These are phyloP conservation scores for Dicycla oo DNA, from an alignment of 2,888 invertebrate genomes.

Conservation along the genomic window DNA sequence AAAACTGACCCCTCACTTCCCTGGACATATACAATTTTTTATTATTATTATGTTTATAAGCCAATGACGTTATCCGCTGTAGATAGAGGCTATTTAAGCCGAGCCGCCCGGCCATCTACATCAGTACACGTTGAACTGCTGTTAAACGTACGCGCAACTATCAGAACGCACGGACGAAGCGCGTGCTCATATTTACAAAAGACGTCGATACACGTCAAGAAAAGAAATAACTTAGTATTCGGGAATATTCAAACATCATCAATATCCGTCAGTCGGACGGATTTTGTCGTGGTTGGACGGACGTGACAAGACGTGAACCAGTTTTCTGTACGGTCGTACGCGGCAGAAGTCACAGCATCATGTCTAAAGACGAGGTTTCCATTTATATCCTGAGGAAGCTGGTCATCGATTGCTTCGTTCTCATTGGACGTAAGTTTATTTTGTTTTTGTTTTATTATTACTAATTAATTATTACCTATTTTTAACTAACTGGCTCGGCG, in stretches of 20 bases:
- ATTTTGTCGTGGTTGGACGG: background rate
- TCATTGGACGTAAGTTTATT: conserved; percentile 78
- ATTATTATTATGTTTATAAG: conserved; percentile 28
- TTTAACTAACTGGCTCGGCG: background rate
- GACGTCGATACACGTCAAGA: conserved; percentile 57
- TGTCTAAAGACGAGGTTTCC: conserved; percentile 41
- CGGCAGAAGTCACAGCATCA: conserved; percentile 9
- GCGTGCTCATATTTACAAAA: conserved; percentile 25
- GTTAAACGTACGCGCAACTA: conserved; percentile 38
- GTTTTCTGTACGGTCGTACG: conserved; percentile 16
- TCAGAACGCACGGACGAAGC: conserved; percentile 7
- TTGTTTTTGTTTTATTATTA: background rate
- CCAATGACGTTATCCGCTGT: conserved; percentile 48
- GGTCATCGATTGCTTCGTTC: conserved; percentile 78
- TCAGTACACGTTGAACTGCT: conserved; percentile 52
- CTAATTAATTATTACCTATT: background rate
- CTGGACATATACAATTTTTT: conserved; percentile 2
- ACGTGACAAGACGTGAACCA: background rate
- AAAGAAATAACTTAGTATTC: conserved; percentile 19
- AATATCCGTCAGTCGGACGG: background rate
- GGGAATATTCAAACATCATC: background rate
- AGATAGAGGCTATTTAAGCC: conserved; percentile 60
- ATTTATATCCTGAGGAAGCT: conserved; percentile 71
- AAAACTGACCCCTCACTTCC: background rate
- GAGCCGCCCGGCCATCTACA: conserved; percentile 20